Conservation (phyloP, 2,113 vertebrate genomes). For the Gadus chalcogrammus region DNA sequence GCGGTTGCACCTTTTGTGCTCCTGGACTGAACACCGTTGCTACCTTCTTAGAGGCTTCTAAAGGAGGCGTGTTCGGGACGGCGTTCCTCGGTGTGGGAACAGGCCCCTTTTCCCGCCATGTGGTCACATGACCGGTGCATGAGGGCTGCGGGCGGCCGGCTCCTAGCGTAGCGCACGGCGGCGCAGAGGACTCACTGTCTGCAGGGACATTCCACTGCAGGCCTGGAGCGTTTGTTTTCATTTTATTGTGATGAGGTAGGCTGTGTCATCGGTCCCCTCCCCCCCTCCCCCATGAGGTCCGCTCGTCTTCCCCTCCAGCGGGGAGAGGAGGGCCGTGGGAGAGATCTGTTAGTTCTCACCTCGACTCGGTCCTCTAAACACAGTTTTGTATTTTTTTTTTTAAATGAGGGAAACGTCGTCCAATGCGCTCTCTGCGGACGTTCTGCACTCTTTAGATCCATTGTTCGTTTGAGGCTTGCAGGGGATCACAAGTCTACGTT, state of each 20-base stretch:
- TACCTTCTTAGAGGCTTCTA: slow-evolving; percentile 12
- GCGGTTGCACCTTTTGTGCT: neutral
- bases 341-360: slow-evolving; percentile 45
- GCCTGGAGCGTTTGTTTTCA: slow-evolving; percentile 62
- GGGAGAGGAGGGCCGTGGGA: slow-evolving; percentile 44
- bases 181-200: slow-evolving; percentile 38
- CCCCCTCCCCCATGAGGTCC: slow-evolving; percentile 17
- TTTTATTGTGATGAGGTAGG: slow-evolving; percentile 63
- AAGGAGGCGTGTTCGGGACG: slow-evolving; percentile 24
- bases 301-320: slow-evolving; percentile 50
- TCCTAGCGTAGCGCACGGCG: slow-evolving; percentile 11
- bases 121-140: slow-evolving; percentile 34
- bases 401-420: too few species aligned
- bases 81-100: slow-evolving; percentile 36
- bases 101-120: slow-evolving; percentile 32
- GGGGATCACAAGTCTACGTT: neutral
- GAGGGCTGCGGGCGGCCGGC: slow-evolving; percentile 34
- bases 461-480: neutral
- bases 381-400: neutral
- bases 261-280: slow-evolving; percentile 54
- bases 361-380: slow-evolving; percentile 10
- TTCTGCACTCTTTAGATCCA: too few species aligned
- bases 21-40: neutral
- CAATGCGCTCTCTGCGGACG: neutral
- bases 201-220: slow-evolving; percentile 42